Conservation (phyloP, 2,113 vertebrate species). For the Daboia siamensis region DNA sequence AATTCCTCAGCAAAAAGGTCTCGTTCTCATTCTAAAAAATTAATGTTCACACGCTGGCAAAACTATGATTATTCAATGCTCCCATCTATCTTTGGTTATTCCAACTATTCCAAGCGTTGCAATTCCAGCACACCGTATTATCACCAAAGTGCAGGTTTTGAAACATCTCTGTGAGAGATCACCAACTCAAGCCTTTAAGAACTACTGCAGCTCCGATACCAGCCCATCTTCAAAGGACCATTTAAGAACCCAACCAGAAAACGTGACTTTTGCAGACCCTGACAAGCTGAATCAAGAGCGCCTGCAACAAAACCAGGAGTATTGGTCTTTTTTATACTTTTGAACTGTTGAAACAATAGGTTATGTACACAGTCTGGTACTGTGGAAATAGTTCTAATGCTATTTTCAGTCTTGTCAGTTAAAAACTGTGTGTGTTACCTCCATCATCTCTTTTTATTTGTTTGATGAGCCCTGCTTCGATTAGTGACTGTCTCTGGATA, state of each 20-base stretch:
- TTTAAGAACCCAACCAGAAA: constrained; percentile 45
- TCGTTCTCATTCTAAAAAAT: constrained; percentile 74
- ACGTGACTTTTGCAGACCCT: constrained; percentile 50
- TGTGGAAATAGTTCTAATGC: constrained; percentile 65
- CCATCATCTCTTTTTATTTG: constrained; percentile 57
- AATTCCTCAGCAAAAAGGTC: constrained; percentile 73
- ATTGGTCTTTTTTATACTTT: constrained; percentile 49
- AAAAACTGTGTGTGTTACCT: constrained; percentile 49
- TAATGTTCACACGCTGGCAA: constrained; percentile 76
- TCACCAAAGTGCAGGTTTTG: constrained; percentile 69
- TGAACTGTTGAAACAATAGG: constrained; percentile 62
- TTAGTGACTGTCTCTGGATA: constrained; percentile 58
- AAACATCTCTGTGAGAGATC: constrained; percentile 78
- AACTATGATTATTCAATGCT: constrained; percentile 75
- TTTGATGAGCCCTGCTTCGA: constrained; percentile 64
- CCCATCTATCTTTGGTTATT: constrained; percentile 72
- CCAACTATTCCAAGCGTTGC: constrained; percentile 56
- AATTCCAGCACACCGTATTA: constrained; percentile 51
- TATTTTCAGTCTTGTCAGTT: constrained; percentile 52
- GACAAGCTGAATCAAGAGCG: constrained; percentile 58
- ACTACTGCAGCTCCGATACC: constrained; percentile 33
- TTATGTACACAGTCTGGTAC: constrained; percentile 64
- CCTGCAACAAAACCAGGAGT: constrained; percentile 44
- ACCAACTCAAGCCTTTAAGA: constrained; percentile 70
- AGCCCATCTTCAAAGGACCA: constrained; percentile 28